Conservation (phyloP, 2,888 invertebrate genomes). For the Drosophila mettleri region DNA sequence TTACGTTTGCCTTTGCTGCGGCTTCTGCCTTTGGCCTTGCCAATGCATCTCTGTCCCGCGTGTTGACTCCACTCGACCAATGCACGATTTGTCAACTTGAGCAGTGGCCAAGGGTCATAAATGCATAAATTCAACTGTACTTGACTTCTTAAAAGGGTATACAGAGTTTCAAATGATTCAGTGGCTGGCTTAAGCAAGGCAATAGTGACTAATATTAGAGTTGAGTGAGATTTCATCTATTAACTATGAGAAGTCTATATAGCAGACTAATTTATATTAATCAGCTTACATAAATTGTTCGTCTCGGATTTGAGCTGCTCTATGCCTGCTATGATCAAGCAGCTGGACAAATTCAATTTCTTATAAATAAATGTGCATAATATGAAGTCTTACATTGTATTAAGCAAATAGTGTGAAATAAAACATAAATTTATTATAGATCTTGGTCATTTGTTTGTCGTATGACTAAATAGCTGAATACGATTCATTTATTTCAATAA, state of each 20-base stretch:
- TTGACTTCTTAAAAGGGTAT: not conserved
- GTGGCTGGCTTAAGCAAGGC: not conserved
- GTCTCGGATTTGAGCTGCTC: not conserved
- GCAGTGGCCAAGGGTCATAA: constrained; percentile 22
- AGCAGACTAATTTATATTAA: no score
- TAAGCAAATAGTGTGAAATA: not conserved
- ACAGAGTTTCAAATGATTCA: constrained; percentile 5
- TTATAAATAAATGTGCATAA: not conserved
- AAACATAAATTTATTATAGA: not conserved
- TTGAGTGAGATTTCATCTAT: not conserved
- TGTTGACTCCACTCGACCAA: constrained; percentile 6
- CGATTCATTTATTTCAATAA: not conserved
- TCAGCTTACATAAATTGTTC: no score
- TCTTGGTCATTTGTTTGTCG: not conserved
- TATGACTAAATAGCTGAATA: not conserved
- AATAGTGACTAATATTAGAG: not conserved
- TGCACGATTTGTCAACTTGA: constrained; percentile 36
- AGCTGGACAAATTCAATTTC: not conserved
- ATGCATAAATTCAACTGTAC: constrained; percentile 12
- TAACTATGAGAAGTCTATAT: not conserved
- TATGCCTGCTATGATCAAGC: not conserved
- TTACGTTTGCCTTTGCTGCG: not conserved
- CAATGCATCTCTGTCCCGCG: not conserved
- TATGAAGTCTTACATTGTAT: not conserved
- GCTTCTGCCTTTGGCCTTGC: constrained; percentile 16